A percentile compares a stretch with the other conserved stretches of the same genome.
These are phyloP conservation scores for Heliconius hermathena DNA, from an alignment of 1,140 invertebrate species.

Conservation along the genomic window DNA sequence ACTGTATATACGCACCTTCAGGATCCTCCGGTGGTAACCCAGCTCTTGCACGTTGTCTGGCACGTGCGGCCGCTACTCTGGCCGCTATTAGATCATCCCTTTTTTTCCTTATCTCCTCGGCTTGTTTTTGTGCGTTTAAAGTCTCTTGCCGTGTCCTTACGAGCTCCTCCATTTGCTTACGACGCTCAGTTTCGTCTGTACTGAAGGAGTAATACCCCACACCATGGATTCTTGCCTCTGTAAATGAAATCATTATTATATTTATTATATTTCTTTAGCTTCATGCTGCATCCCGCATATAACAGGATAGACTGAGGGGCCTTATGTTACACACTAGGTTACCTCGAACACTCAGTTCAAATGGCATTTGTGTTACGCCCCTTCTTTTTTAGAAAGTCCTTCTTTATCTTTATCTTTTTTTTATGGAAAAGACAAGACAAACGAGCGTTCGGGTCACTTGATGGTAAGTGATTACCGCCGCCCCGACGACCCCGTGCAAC, in stretches of 20 bases:
- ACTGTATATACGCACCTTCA: slow-evolving; percentile 57
- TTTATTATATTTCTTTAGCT: background rate
- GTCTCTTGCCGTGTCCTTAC: slow-evolving; percentile 88
- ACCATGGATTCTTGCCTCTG: slow-evolving; percentile 93
- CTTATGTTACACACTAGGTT: too few species aligned
- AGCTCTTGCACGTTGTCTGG: slow-evolving; percentile 88
- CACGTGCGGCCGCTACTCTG: slow-evolving; percentile 89
- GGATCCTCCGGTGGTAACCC: slow-evolving; percentile 87
- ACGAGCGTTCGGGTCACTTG: too few species aligned
- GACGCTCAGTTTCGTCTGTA: slow-evolving; percentile 89
- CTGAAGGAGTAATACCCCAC: slow-evolving; percentile 95
- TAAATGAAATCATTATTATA: slow-evolving; percentile 14
- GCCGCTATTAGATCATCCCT: slow-evolving; percentile 88
- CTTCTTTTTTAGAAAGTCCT: too few species aligned
- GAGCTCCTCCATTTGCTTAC: slow-evolving; percentile 89
- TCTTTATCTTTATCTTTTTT: too few species aligned
- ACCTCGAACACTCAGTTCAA: too few species aligned
- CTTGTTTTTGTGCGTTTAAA: slow-evolving; percentile 84
- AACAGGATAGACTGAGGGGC: too few species aligned
- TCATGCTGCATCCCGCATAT: too few species aligned
- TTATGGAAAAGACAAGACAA: too few species aligned
- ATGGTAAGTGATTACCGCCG: too few species aligned
- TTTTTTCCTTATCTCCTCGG: slow-evolving; percentile 84
- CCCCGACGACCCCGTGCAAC: too few species aligned
- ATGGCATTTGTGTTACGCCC: too few species aligned